A percentile compares a stretch with the other conserved stretches of the same genome.
phyloP scores from a whole-genome alignment of 2,113 vertebrate genomes.

The Columba livia region DNA sequence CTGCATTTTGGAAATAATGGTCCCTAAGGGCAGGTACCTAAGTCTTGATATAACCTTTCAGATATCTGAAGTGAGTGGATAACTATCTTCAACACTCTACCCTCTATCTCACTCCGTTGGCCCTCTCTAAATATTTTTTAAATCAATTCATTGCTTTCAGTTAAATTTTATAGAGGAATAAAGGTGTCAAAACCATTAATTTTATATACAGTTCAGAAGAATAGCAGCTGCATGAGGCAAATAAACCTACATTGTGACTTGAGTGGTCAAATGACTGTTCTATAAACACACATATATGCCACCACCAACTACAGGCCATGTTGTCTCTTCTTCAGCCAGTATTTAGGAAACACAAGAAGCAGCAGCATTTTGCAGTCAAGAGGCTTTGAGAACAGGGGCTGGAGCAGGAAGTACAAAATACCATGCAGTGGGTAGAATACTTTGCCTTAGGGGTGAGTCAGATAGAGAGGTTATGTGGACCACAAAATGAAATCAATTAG shows the following conservation, averaged over 20 bases:
- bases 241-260: neutral
- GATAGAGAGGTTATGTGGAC: neutral
- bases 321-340: neutral
- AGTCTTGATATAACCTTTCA: neutral
- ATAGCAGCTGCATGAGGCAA: neutral
- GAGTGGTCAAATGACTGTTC: neutral
- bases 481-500: neutral
- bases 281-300: neutral
- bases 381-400: neutral
- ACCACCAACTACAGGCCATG: fast-evolving
- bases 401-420: neutral
- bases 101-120: neutral
- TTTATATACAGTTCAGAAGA: neutral
- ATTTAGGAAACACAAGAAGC: neutral
- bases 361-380: neutral
- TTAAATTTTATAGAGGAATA: neutral
- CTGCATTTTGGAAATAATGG: neutral
- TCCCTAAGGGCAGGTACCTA: neutral
- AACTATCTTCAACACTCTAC: neutral
- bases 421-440: neutral
- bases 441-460: neutral
- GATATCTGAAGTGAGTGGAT: neutral
- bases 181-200: neutral
- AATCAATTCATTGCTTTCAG: neutral
- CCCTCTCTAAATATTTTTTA: neutral